Evolutionary conservation across 2,797 vertebrate genomes (phyloP).

Genomic region (Gymnopithys bicolor): DNA sequence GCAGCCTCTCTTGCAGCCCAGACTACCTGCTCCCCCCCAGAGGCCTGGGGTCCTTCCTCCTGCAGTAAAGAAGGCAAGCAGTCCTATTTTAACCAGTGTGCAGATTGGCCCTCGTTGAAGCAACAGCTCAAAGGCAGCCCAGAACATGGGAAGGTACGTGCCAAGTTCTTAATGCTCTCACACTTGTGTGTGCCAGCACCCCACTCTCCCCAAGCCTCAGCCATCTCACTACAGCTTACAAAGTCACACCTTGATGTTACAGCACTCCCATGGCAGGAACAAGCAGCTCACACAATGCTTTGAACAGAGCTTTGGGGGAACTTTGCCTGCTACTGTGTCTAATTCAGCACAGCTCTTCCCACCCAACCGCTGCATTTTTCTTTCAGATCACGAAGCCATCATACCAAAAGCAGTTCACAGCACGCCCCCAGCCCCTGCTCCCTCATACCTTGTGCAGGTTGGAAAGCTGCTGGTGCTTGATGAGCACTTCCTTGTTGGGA

Average conservation of each 20-base stretch:
- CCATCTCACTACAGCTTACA: background rate
- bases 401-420: background rate
- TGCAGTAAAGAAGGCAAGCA: background rate
- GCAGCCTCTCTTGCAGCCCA: background rate
- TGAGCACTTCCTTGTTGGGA: slow-evolving; percentile 92
- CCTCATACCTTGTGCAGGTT: slow-evolving; percentile 92
- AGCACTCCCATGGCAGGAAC: background rate
- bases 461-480: slow-evolving; percentile 96
- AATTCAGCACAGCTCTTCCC: background rate
- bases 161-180: background rate
- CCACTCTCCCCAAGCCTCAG: background rate
- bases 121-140: background rate
- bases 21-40: background rate
- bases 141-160: background rate
- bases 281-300: slow-evolving; percentile 41
- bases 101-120: background rate
- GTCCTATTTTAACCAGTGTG: background rate
- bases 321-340: background rate
- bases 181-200: background rate
- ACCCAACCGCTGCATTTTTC: background rate
- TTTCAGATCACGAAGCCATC: background rate
- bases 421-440: background rate
- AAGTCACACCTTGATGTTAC: slow-evolving; percentile 6
- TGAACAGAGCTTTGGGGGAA: background rate
- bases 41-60: background rate